Evolutionary conservation across 2,888 invertebrate species (phyloP).

Genomic region (Rhagophthalmus giganteus): DNA sequence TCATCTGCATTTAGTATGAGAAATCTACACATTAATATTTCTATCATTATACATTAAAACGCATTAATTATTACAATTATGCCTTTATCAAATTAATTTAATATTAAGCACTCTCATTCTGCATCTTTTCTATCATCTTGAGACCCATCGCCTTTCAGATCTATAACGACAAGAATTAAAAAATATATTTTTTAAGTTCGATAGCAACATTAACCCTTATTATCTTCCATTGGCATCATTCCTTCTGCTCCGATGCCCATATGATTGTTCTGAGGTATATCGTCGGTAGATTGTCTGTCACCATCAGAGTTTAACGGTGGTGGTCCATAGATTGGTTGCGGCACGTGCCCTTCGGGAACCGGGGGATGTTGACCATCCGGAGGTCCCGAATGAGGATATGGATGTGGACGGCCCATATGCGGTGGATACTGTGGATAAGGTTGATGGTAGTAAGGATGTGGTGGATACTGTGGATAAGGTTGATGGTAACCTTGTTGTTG

Average conservation of each 20-base stretch:
- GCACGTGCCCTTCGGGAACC: conserved; percentile 36
- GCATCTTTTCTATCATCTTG: conserved; percentile 33
- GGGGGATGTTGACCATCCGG: conserved; percentile 48
- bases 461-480: conserved; percentile 56
- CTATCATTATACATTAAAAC: too few relatives aligned
- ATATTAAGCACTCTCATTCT: conserved; percentile 11
- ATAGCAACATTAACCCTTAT: too few relatives aligned
- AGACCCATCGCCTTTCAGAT: conserved; percentile 28
- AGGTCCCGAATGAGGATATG: conserved; percentile 48
- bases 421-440: conserved; percentile 61
- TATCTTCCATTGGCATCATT: conserved; percentile 10
- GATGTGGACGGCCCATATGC: conserved; percentile 57
- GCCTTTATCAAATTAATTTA: too few relatives aligned
- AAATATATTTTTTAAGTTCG: too few relatives aligned
- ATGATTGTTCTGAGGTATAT: conserved; percentile 20
- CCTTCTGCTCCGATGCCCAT: conserved; percentile 8
- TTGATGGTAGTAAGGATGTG: conserved; percentile 59
- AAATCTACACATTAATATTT: too few relatives aligned
- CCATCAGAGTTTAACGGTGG: conserved; percentile 37
- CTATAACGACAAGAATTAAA: too few relatives aligned
- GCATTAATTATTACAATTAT: too few relatives aligned
- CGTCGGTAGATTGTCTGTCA: conserved; percentile 28
- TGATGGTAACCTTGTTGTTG: conserved; percentile 58
- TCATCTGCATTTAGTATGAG: too few relatives aligned
- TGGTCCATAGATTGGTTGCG: conserved; percentile 37